Conservation (phyloP, 2,888 invertebrate species). For the Venusia cambrica region DNA sequence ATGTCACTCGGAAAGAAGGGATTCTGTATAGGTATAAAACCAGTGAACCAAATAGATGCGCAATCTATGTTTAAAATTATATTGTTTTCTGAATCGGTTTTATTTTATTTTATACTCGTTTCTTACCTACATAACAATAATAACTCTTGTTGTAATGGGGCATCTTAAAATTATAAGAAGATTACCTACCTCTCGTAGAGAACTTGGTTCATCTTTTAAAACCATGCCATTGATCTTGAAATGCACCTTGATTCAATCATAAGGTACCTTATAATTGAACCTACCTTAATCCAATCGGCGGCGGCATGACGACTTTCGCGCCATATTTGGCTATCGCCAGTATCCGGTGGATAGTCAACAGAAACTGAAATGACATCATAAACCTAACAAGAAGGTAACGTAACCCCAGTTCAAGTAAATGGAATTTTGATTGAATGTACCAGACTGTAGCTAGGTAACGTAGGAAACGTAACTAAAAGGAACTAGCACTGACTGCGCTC, state of each 20-base stretch:
- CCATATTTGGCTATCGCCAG: conserved; percentile 24
- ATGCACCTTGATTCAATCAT: conserved; percentile 9
- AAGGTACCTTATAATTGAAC: no score
- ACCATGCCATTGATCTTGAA: conserved; percentile 3
- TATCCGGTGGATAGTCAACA: conserved; percentile 19
- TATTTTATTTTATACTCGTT: no score
- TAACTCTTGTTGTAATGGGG: no score
- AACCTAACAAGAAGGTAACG: conserved; percentile 10
- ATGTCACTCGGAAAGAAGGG: no score
- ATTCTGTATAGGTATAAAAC: no score
- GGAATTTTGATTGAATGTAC: no score
- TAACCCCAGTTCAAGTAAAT: conserved; percentile 5
- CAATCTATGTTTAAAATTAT: no score
- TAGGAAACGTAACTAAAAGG: no score
- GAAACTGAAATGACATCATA: conserved; percentile 40
- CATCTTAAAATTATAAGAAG: background rate
- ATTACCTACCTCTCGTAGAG: background rate
- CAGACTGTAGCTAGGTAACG: background rate
- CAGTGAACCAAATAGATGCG: no score
- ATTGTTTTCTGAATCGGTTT: no score
- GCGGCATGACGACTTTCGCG: conserved; percentile 19
- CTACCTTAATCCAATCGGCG: background rate
- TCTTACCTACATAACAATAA: no score
- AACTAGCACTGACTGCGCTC: no score
- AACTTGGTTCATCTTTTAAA: background rate